Percentiles rank a stretch among this genome's conserved stretches.
Conservation (phyloP, 2,888 invertebrate genomes). For the Blomia tropicalis region DNA sequence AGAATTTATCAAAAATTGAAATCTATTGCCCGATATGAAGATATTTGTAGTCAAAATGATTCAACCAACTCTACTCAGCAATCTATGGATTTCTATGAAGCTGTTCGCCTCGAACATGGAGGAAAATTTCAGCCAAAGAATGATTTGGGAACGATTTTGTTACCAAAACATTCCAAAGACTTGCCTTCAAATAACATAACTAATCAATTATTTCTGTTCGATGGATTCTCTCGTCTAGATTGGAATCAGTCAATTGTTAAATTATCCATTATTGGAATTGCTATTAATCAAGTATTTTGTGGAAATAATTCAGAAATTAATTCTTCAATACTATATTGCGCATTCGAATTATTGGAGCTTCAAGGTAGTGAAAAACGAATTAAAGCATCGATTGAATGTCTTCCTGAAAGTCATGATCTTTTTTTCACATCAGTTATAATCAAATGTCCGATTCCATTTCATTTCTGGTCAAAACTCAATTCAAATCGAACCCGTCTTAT, state of each 20-base stretch:
- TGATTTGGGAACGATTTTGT: background rate
- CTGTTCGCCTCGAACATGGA: background rate
- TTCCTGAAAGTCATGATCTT: constrained; percentile 19
- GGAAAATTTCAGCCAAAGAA: background rate
- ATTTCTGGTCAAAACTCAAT: too few relatives aligned
- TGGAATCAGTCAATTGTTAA: background rate
- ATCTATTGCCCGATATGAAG: background rate
- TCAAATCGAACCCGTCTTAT: too few relatives aligned
- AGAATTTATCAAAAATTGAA: background rate
- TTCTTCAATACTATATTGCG: background rate
- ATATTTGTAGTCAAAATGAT: background rate
- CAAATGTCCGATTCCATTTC: background rate
- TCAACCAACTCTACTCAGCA: background rate
- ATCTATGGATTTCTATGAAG: background rate
- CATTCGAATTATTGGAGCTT: background rate
- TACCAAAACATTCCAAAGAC: background rate
- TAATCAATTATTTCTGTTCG: background rate
- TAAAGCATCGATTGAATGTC: constrained; percentile 6
- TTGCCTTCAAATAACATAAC: background rate
- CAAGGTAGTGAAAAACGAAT: background rate
- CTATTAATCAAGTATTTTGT: background rate
- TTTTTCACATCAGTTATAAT: constrained; percentile 14
- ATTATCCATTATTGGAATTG: background rate
- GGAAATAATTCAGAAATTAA: background rate
- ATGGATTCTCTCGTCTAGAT: background rate